phyloP scores from a whole-genome alignment of 2,113 vertebrate genomes.

The Ahaetulla prasina region DNA sequence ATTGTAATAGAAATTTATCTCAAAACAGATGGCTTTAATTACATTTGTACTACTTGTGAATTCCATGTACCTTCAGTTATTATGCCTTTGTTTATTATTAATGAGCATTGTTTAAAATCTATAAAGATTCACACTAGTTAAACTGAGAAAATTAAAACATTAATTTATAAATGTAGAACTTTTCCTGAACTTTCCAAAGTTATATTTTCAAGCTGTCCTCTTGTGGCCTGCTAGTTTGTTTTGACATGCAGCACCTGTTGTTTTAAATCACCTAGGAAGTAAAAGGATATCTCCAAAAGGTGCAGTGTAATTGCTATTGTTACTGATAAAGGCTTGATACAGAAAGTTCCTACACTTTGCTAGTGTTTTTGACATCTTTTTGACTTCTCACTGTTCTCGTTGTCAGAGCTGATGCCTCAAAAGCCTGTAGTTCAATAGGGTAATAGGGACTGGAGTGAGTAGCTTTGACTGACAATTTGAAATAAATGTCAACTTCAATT shows the following conservation, averaged over 20 bases:
- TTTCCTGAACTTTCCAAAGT: conserved; percentile 5
- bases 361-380: not conserved
- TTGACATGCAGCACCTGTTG: not conserved
- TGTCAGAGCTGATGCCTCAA: not conserved
- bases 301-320: not conserved
- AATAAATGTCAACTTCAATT: not conserved
- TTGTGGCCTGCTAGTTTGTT: not conserved
- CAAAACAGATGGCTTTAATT: conserved; percentile 74
- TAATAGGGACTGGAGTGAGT: not conserved
- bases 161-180: conserved; percentile 34
- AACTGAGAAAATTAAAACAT: conserved; percentile 63
- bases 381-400: not conserved
- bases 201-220: conserved; percentile 8
- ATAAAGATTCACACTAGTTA: conserved; percentile 59
- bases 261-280: conserved; percentile 12
- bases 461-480: not conserved
- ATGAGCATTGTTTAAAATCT: conserved; percentile 68
- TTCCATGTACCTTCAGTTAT: conserved; percentile 65
- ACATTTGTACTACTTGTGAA: conserved; percentile 63
- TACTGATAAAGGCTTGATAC: not conserved
- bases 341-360: not conserved
- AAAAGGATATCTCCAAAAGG: not conserved
- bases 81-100: conserved; percentile 58
- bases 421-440: not conserved
- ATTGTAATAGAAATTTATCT: conserved; percentile 74